Conservation (phyloP, 2,888 invertebrate genomes). For the Spilarctia lutea region DNA sequence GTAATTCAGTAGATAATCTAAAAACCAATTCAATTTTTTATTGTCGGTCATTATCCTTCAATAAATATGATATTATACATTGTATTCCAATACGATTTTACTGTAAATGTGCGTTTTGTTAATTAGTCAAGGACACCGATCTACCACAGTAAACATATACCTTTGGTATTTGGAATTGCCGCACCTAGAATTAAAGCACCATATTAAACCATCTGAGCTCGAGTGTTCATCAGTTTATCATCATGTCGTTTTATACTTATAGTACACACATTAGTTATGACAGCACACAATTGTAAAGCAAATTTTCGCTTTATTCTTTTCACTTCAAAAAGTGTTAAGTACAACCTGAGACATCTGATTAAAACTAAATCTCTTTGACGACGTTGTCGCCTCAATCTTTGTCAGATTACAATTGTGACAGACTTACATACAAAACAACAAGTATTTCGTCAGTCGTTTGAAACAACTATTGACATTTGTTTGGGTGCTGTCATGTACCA, state of each 20-base stretch:
- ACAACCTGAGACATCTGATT: neutral
- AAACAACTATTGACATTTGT: neutral
- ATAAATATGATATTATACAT: slow-evolving; percentile 24
- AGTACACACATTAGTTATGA: neutral
- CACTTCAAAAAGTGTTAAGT: neutral
- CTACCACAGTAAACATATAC: slow-evolving; percentile 12
- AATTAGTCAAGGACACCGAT: slow-evolving; percentile 18
- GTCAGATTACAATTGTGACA: neutral
- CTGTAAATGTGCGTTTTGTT: slow-evolving; percentile 42
- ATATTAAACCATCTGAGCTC: neutral
- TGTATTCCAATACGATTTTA: slow-evolving; percentile 41
- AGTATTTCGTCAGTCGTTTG: neutral
- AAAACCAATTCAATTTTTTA: slow-evolving; percentile 54
- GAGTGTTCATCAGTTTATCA: neutral
- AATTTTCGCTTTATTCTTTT: neutral
- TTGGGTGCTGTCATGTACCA: neutral
- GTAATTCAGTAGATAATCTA: slow-evolving; percentile 51
- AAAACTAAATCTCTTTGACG: neutral
- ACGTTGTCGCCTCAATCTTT: neutral
- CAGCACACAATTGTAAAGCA: neutral
- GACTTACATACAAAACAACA: neutral
- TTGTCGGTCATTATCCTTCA: slow-evolving; percentile 43
- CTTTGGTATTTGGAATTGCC: neutral
- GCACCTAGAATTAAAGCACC: neutral
- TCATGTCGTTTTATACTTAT: neutral